A percentile compares a stretch with the other conserved stretches of the same genome.
These are phyloP conservation scores for Drosophila subquinaria DNA, from an alignment of 2,888 invertebrate genomes.

Conservation along the genomic window DNA sequence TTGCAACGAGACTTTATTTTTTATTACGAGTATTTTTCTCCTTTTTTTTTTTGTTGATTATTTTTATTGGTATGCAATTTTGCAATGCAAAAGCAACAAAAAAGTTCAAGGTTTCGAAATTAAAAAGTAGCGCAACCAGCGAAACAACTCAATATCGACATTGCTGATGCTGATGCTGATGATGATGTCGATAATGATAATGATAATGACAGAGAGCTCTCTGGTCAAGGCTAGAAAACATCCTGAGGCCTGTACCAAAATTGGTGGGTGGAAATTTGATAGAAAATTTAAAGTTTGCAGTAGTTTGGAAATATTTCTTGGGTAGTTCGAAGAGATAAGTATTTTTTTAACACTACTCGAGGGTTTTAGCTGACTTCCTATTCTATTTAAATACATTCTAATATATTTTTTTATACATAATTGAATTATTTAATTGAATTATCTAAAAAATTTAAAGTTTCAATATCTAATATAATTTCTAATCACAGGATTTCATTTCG, in stretches of 20 bases:
- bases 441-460: too few species aligned
- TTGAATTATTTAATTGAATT: too few species aligned
- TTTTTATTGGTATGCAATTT: constrained; percentile 70
- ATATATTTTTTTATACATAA: neutral
- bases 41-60: constrained; percentile 46
- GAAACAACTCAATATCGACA: constrained; percentile 41
- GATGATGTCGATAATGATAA: constrained; percentile 35
- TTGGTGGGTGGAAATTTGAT: constrained; percentile 37
- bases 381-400: neutral
- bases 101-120: constrained; percentile 77
- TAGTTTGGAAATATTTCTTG: neutral
- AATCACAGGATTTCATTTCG: too few species aligned
- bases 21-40: constrained; percentile 27
- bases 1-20: constrained; percentile 62
- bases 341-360: constrained; percentile 4
- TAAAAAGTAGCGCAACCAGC: constrained; percentile 72
- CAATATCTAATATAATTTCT: too few species aligned
- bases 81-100: constrained; percentile 38
- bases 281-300: neutral
- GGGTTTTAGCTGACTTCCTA: neutral
- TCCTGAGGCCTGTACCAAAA: constrained; percentile 40
- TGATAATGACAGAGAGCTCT: constrained; percentile 49
- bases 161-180: constrained; percentile 20
- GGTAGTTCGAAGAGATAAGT: neutral
- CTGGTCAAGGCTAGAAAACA: constrained; percentile 57